Evolutionary conservation across 2,888 invertebrate species (phyloP).

Genomic region (Agriopis aurantiaria): DNA sequence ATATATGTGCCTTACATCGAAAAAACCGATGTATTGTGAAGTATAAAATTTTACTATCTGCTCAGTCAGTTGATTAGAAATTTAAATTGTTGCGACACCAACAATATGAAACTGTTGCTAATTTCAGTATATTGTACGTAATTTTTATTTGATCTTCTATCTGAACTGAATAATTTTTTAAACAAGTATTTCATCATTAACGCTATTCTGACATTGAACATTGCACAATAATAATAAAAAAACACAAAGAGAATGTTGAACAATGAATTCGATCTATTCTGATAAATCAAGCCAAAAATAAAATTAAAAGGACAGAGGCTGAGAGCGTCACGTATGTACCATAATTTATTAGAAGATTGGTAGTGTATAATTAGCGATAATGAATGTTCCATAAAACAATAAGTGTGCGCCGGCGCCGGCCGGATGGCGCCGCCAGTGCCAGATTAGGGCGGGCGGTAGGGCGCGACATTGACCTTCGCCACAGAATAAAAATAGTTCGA

Average conservation of each 20-base stretch:
- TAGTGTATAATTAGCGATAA: constrained; percentile 56
- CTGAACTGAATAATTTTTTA: neutral
- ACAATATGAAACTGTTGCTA: constrained; percentile 10
- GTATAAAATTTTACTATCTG: constrained; percentile 28
- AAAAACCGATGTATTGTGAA: constrained; percentile 11
- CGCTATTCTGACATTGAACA: neutral
- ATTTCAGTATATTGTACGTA: constrained; percentile 1
- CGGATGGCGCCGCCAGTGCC: constrained; percentile 44
- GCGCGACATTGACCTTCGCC: constrained; percentile 59
- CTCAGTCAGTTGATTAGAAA: constrained; percentile 40
- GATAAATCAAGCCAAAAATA: constrained; percentile 5
- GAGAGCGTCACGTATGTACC: constrained; percentile 43
- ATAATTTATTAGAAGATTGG: constrained; percentile 54
- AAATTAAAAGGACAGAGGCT: constrained; percentile 11
- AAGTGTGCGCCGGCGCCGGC: constrained; percentile 46
- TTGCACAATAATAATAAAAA: neutral
- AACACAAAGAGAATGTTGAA: no score
- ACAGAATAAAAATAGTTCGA: no score
- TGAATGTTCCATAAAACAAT: constrained; percentile 49
- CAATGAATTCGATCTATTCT: no score
- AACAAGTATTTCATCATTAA: neutral
- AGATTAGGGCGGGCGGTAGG: constrained; percentile 49
- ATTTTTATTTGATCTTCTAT: constrained; percentile 1
- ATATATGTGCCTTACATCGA: neutral
- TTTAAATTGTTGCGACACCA: constrained; percentile 11